Conservation (phyloP, 2,888 invertebrate genomes). For the Pilophorus perplexus region DNA sequence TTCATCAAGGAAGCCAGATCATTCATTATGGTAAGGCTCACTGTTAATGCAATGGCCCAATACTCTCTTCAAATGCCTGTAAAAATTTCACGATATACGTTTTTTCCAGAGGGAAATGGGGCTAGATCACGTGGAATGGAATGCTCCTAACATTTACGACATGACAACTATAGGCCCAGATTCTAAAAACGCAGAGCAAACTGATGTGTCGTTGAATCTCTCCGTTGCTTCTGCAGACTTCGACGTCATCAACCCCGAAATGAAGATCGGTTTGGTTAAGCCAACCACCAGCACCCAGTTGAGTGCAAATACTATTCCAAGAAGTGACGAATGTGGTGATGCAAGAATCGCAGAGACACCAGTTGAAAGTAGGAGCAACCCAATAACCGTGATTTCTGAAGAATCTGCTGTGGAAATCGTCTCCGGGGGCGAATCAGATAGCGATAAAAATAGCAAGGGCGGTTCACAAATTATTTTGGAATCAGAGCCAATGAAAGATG, state of each 20-base stretch:
- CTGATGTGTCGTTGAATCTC: conserved; percentile 29
- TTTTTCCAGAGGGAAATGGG: conserved; percentile 49
- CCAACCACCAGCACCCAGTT: neutral
- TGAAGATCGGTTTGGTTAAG: conserved; percentile 9
- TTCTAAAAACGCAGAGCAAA: neutral
- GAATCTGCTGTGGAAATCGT: neutral
- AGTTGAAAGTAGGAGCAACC: neutral
- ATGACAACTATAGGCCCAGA: neutral
- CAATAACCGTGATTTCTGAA: no score
- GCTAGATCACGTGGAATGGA: conserved; percentile 47
- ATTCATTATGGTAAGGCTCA: conserved; percentile 56
- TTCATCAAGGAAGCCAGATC: conserved; percentile 76
- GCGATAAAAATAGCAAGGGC: no score
- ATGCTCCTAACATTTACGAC: neutral
- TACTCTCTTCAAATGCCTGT: neutral
- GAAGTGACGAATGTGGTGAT: neutral
- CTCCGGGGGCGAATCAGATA: neutral
- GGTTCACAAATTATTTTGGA: no score
- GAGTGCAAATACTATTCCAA: neutral
- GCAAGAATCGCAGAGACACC: neutral
- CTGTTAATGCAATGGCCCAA: no score
- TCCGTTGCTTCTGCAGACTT: conserved; percentile 26
- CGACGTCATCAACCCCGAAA: neutral
- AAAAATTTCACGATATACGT: no score
- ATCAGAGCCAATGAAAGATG: no score